A percentile compares a stretch with the other conserved stretches of the same genome.
Conservation (phyloP, 1,140 invertebrate genomes). For the Heliconius congener region DNA sequence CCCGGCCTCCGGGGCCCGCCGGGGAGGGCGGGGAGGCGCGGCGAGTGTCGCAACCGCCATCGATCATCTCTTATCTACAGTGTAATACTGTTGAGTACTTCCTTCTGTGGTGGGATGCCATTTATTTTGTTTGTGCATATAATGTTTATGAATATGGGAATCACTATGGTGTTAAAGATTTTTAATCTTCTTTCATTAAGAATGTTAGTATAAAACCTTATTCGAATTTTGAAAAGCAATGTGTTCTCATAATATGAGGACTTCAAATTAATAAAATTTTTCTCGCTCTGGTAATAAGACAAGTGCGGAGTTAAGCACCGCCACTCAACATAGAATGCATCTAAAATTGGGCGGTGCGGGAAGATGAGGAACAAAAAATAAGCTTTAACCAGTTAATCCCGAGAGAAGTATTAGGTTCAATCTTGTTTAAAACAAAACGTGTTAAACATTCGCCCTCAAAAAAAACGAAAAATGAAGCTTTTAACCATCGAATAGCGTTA, state of each 20-base stretch:
- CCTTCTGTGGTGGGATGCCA: not conserved
- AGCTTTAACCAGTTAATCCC: not conserved
- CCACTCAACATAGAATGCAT: not conserved
- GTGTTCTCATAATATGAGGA: too few species aligned
- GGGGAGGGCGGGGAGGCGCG: not conserved
- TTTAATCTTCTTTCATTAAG: too few species aligned
- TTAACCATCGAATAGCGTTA: not conserved
- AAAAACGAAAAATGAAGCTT: not conserved
- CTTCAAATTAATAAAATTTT: not conserved
- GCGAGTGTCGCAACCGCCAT: not conserved
- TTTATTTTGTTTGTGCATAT: not conserved
- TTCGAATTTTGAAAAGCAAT: too few species aligned
- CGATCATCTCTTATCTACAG: not conserved
- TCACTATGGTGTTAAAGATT: too few species aligned
- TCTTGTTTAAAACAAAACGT: constrained; percentile 1
- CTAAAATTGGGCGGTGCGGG: not conserved
- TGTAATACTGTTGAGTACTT: not conserved
- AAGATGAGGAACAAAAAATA: not conserved
- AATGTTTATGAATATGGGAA: not conserved
- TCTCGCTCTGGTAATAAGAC: not conserved
- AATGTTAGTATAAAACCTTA: too few species aligned
- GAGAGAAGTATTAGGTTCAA: not conserved
- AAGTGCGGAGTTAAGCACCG: not conserved
- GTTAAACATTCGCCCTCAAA: not conserved
- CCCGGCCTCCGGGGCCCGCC: not conserved